Conservation (phyloP, 2,888 invertebrate genomes). For the Odontocerum albicorne region DNA sequence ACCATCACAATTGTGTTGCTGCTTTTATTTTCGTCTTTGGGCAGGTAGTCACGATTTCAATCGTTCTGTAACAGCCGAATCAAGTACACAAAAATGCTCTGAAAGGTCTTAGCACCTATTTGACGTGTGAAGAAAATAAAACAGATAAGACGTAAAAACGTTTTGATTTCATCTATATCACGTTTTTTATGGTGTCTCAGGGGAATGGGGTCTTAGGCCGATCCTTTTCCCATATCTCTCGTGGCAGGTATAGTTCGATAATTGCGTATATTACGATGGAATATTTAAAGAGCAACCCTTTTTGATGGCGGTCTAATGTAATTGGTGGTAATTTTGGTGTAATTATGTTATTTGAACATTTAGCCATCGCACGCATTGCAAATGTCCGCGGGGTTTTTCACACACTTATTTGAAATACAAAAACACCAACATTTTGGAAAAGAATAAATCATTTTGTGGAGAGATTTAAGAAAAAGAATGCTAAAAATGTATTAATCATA, state of each 20-base stretch:
- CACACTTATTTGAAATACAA: no score
- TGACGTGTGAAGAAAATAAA: constrained; percentile 20
- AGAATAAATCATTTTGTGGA: no score
- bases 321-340: constrained; percentile 11
- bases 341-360: constrained; percentile 10
- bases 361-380: constrained; percentile 16
- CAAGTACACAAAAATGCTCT: constrained; percentile 28
- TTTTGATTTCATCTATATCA: constrained; percentile 16
- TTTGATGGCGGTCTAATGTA: constrained; percentile 7
- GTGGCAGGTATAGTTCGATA: constrained; percentile 13
- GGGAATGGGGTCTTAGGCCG: background rate
- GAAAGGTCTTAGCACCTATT: constrained; percentile 10
- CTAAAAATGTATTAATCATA: no score
- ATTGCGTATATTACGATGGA: constrained; percentile 14
- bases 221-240: background rate
- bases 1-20: constrained; percentile 6
- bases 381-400: constrained; percentile 16
- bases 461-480: no score
- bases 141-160: background rate
- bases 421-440: no score
- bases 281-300: constrained; percentile 16
- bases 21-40: constrained; percentile 16
- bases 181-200: background rate
- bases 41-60: constrained; percentile 36
- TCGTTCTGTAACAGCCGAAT: constrained; percentile 23